phyloP scores from a whole-genome alignment of 2,888 invertebrate genomes.

The Eupithecia subumbrata region DNA sequence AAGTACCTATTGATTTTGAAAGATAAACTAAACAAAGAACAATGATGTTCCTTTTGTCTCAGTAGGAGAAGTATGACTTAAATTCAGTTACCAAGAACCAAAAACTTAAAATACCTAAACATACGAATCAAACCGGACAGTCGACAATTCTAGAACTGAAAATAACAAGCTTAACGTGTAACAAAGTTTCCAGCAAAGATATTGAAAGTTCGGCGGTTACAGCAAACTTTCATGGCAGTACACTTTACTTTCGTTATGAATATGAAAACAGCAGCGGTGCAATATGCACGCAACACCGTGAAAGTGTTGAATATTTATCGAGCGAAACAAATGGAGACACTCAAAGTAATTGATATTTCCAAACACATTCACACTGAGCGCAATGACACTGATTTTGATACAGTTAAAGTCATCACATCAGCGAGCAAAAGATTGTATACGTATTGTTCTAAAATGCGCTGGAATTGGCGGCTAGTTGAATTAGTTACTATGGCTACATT shows the following conservation, averaged over 20 bases:
- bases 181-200: slow-evolving; percentile 3
- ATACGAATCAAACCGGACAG: neutral
- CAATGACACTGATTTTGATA: slow-evolving; percentile 12
- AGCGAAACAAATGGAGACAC: slow-evolving; percentile 40
- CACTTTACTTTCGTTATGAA: slow-evolving; percentile 40
- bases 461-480: neutral
- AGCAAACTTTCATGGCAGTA: slow-evolving; percentile 7
- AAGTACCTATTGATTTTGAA: neutral
- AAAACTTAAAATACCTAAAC: neutral
- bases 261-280: slow-evolving; percentile 38
- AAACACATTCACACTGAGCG: slow-evolving; percentile 18
- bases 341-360: slow-evolving; percentile 32
- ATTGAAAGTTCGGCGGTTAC: slow-evolving; percentile 5
- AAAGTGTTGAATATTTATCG: slow-evolving; percentile 45
- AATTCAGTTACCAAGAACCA: neutral
- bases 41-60: neutral
- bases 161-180: neutral
- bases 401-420: slow-evolving; percentile 9
- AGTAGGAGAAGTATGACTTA: neutral
- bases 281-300: slow-evolving; percentile 42
- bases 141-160: neutral
- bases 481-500: neutral
- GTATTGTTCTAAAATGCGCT: neutral
- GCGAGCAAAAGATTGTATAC: neutral
- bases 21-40: slow-evolving; percentile 17